These are phyloP conservation scores for Papilio glaucus DNA, from an alignment of 1,140 invertebrate genomes.

Conservation along the genomic window DNA sequence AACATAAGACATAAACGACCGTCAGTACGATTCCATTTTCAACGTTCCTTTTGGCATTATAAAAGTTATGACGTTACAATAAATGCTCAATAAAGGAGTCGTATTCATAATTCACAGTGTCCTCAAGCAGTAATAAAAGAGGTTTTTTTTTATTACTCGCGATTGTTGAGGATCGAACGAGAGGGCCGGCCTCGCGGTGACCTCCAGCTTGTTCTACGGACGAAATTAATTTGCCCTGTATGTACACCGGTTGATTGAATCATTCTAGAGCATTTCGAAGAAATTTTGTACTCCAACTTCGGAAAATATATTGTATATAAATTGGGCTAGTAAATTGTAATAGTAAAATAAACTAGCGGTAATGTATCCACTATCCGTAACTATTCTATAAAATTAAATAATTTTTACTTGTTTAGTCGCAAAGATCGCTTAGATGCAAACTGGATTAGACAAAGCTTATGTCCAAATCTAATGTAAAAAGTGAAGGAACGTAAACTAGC, in stretches of 20 bases:
- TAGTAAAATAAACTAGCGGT: too few relatives aligned
- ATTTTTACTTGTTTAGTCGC: too few relatives aligned
- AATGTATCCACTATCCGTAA: too few relatives aligned
- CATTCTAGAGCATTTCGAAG: conserved; percentile 52
- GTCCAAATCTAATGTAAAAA: conserved; percentile 17
- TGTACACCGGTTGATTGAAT: conserved; percentile 60
- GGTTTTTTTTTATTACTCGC: conserved; percentile 57
- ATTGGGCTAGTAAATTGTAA: too few relatives aligned
- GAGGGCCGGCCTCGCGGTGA: conserved; percentile 60
- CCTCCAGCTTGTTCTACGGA: conserved; percentile 41
- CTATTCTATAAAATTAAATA: too few relatives aligned
- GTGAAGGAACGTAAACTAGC: conserved; percentile 53
- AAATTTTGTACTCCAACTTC: too few relatives aligned
- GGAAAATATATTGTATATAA: too few relatives aligned
- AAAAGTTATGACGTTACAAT: conserved; percentile 50
- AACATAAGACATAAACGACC: conserved; percentile 41
- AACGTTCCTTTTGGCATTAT: conserved; percentile 48
- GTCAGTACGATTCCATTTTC: conserved; percentile 11
- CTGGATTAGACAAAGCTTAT: background rate
- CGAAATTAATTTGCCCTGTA: conserved; percentile 66
- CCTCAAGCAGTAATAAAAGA: conserved; percentile 60
- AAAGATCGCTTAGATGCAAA: too few relatives aligned
- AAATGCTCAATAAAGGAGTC: conserved; percentile 50
- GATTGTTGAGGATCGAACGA: conserved; percentile 56
- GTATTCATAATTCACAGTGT: conserved; percentile 57